Conservation (phyloP, 2,113 vertebrate genomes). For the Odontesthes bonariensis region DNA sequence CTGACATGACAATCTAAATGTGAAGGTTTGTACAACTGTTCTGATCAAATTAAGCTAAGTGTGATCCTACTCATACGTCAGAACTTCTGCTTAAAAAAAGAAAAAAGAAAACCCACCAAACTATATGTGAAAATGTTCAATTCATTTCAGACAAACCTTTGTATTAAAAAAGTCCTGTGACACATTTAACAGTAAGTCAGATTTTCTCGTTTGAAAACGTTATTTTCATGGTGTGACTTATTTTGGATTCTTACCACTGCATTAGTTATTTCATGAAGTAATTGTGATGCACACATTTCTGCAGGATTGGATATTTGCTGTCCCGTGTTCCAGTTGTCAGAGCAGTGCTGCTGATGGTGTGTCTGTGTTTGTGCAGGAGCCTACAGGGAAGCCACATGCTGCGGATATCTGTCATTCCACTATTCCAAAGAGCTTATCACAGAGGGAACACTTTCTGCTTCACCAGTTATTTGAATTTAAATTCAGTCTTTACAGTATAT, state of each 20-base stretch:
- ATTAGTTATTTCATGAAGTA: conserved; percentile 36
- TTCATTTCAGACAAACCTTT: conserved; percentile 13
- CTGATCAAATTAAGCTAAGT: conserved; percentile 13
- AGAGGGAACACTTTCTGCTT: conserved; percentile 71
- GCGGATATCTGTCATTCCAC: conserved; percentile 70
- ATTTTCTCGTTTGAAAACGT: conserved; percentile 37
- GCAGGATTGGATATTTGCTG: conserved; percentile 49
- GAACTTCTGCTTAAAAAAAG: neutral
- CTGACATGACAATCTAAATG: conserved; percentile 37
- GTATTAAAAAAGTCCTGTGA: conserved; percentile 18
- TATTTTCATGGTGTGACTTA: conserved; percentile 56
- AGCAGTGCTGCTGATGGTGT: conserved; percentile 14
- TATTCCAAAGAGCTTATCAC: conserved; percentile 75
- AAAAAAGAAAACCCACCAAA: neutral
- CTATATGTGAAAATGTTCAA: neutral
- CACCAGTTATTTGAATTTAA: conserved; percentile 65
- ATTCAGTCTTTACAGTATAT: conserved; percentile 48
- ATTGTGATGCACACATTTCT: conserved; percentile 33
- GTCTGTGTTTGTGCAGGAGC: conserved; percentile 32
- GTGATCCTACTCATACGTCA: conserved; percentile 5
- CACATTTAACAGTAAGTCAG: conserved; percentile 25
- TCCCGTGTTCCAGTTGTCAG: conserved; percentile 62
- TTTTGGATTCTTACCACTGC: conserved; percentile 51
- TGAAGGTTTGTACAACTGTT: neutral
- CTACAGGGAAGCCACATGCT: conserved; percentile 64